Evolutionary conservation across 2,797 vertebrate genomes (phyloP).

Genomic region (Phalloptychus januarius): DNA sequence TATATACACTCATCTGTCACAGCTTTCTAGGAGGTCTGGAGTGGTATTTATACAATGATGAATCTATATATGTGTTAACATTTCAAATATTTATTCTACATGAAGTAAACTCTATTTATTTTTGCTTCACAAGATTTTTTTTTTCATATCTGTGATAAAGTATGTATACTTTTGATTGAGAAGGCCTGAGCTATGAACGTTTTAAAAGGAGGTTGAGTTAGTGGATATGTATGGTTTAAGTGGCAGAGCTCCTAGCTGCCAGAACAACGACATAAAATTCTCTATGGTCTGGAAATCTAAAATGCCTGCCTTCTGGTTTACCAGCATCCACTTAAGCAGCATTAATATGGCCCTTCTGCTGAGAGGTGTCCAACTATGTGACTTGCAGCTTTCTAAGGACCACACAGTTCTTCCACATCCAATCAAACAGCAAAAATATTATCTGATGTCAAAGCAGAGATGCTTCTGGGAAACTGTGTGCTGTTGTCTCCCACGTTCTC

Average conservation of each 20-base stretch:
- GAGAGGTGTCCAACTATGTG: conserved; percentile 46
- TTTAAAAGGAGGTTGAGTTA: conserved; percentile 23
- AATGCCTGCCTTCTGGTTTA: conserved; percentile 57
- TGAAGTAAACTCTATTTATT: conserved; percentile 36
- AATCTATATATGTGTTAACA: conserved; percentile 49
- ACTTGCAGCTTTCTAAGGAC: conserved; percentile 53
- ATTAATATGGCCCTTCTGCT: conserved; percentile 42
- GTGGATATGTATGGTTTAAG: conserved; percentile 49
- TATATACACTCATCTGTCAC: conserved; percentile 76
- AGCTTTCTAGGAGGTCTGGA: conserved; percentile 54
- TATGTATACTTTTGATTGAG: conserved; percentile 30
- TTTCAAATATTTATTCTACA: conserved; percentile 62
- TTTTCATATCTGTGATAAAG: conserved; percentile 35
- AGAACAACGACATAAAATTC: conserved; percentile 33
- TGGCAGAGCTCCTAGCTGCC: conserved; percentile 37
- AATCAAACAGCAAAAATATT: conserved; percentile 33
- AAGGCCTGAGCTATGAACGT: conserved; percentile 28
- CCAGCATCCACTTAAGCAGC: conserved; percentile 54
- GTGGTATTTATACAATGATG: conserved; percentile 41
- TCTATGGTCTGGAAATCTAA: conserved; percentile 58
- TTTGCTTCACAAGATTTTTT: conserved; percentile 11
- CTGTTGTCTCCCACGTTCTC: conserved; percentile 51
- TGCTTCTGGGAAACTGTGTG: conserved; percentile 56
- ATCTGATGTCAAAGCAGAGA: conserved; percentile 49
- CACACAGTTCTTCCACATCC: conserved; percentile 45